phyloP scores from a whole-genome alignment of 2,113 vertebrate genomes.

The Phoenicopterus ruber region DNA sequence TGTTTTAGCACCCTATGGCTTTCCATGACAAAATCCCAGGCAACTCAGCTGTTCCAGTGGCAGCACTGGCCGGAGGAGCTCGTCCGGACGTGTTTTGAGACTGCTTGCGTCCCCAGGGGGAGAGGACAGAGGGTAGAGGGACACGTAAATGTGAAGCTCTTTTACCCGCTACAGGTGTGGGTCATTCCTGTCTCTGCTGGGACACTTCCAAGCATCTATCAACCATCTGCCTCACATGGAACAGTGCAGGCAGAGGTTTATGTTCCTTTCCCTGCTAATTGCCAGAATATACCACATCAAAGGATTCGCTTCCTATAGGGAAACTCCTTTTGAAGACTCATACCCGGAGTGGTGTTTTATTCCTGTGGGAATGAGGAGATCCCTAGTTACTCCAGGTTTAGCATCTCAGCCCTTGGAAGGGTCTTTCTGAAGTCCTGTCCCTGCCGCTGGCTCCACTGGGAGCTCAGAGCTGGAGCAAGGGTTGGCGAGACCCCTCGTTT shows the following conservation, averaged over 20 bases:
- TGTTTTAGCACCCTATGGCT: background rate
- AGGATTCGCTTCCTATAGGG: background rate
- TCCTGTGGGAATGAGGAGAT: background rate
- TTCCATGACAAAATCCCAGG: background rate
- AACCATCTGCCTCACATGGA: background rate
- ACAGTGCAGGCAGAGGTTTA: background rate
- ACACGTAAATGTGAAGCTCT: background rate
- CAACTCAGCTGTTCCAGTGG: background rate
- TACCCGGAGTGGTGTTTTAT: background rate
- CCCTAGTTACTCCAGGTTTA: background rate
- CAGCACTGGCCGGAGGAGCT: background rate
- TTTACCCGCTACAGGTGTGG: fast-evolving
- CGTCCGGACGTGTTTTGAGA: fast-evolving
- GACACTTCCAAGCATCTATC: background rate
- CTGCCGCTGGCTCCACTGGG: fast-evolving
- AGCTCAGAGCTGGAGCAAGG: background rate
- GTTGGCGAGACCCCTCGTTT: background rate
- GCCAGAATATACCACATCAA: slow-evolving; percentile 17
- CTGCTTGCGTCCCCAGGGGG: background rate
- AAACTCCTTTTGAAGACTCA: background rate
- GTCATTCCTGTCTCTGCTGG: background rate
- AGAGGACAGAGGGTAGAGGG: background rate
- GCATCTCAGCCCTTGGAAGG: background rate
- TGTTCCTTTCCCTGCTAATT: slow-evolving; percentile 46
- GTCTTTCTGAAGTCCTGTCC: background rate